Base-by-base conservation (phyloP, 1,140 invertebrate species). In the Halesus radiatus region DNA sequence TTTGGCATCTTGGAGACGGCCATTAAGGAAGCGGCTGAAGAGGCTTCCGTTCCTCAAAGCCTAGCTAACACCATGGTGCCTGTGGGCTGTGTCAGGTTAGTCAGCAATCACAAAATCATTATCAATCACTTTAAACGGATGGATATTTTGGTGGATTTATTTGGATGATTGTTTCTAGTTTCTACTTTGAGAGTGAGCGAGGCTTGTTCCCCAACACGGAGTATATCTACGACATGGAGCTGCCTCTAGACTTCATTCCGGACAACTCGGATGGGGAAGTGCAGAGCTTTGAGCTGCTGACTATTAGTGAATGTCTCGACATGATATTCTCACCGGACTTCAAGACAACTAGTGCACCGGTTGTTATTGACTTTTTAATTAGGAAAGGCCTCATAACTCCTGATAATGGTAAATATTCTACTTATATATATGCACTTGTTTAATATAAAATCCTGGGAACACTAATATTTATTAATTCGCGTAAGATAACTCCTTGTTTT, bases 181-280 rank as follows among this genome's bases (percentile, higher is more conserved):
- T 98, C 85, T 97, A 95, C 85, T 97, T 96, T 87, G 96, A 98
- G 89, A 97, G 96, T 86, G 96, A 97, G 87, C 91, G 95, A 85
- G 98, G 97, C 0, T 88, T 99, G 23, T 97, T 97, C 85, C 97
- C 97, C 20, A 98, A 98, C 85, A 97, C 96, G 16, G 95, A 98
- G 87, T 98, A 97, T 90, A 94, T 98, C n/a, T 98, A 95, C 88
- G 98, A 98, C 88, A 90, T 98, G 81, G 96, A 98, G 89, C 88
- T 98, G 72, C 97, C 98, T 15, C 84, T 92, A 20, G 95, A 98
- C 86, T 99, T 98, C 90, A 89, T 93, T 70, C 97, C 98, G 16
- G 92, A 92, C 80, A 98, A 98, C 87, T 93, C 94, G 78, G 98
- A 98, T 89, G 97, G 97, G 62, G 97, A 98, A 90, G 97, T 98